Evolutionary conservation across 2,797 vertebrate species (phyloP).

Genomic region (Tragopan temminckii): DNA sequence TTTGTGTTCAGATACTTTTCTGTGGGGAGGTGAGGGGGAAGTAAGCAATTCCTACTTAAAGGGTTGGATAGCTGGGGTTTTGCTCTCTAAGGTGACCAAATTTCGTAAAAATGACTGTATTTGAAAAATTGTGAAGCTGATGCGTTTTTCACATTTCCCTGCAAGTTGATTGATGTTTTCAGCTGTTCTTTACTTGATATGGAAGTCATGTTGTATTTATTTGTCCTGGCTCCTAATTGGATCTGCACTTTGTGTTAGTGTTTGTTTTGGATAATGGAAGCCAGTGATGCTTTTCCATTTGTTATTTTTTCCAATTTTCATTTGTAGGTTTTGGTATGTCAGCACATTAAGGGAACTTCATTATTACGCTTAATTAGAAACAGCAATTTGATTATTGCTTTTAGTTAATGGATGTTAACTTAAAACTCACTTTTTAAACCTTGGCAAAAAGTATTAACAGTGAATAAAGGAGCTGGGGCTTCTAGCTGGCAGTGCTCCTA

Average conservation of each 20-base stretch:
- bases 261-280: constrained; percentile 21
- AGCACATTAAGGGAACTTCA: not conserved
- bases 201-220: not conserved
- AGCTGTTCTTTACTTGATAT: not conserved
- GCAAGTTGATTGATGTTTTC: not conserved
- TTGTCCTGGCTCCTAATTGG: not conserved
- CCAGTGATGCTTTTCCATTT: not conserved
- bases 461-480: not conserved
- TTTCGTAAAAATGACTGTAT: not conserved
- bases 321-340: not conserved
- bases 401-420: not conserved
- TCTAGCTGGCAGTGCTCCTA: not conserved
- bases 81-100: not conserved
- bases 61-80: not conserved
- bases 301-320: not conserved
- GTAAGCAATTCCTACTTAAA: not conserved
- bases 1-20: not conserved
- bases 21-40: not conserved
- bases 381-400: not conserved
- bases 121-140: not conserved
- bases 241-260: not conserved
- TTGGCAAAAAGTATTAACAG: not conserved
- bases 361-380: not conserved
- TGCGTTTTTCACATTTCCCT: not conserved
- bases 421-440: not conserved